Evolutionary conservation across 1,140 invertebrate species (phyloP).

Genomic region (Gryon sp.): DNA sequence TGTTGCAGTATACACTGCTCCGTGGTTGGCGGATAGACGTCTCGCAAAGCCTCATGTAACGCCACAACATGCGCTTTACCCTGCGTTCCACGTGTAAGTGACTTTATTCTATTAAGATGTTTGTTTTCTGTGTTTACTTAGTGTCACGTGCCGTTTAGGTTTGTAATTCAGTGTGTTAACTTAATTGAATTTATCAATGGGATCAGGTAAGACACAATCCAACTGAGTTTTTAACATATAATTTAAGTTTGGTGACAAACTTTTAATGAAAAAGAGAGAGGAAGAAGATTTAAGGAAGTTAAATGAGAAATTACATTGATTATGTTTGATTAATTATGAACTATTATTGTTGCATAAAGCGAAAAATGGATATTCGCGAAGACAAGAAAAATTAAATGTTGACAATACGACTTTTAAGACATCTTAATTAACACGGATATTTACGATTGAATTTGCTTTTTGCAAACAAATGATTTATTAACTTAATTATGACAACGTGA

Average conservation of each 20-base stretch:
- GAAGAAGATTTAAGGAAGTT: too few species aligned
- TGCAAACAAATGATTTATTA: background rate
- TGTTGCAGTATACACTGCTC: slow-evolving; percentile 71
- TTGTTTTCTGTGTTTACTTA: slow-evolving; percentile 28
- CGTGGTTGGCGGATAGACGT: slow-evolving; percentile 68
- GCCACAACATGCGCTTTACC: slow-evolving; percentile 71
- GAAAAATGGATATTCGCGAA: background rate
- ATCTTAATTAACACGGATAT: background rate
- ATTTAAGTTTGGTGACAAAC: too few species aligned
- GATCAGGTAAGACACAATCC: background rate
- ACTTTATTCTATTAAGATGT: slow-evolving; percentile 10
- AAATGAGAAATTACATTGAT: too few species aligned
- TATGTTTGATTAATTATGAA: too few species aligned
- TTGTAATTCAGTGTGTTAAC: slow-evolving; percentile 19
- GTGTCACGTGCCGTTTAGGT: slow-evolving; percentile 32
- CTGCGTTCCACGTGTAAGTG: slow-evolving; percentile 72
- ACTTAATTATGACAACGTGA: background rate
- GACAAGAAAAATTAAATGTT: background rate
- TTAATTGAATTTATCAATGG: too few species aligned
- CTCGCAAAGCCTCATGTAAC: slow-evolving; percentile 67
- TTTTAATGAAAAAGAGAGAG: too few species aligned
- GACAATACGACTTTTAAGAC: background rate
- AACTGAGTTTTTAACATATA: too few species aligned
- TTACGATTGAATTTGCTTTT: background rate
- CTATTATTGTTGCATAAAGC: too few species aligned